Percentiles rank a stretch among this genome's conserved stretches.
phyloP scores from a whole-genome alignment of 2,113 vertebrate species.

The Limanda limanda region DNA sequence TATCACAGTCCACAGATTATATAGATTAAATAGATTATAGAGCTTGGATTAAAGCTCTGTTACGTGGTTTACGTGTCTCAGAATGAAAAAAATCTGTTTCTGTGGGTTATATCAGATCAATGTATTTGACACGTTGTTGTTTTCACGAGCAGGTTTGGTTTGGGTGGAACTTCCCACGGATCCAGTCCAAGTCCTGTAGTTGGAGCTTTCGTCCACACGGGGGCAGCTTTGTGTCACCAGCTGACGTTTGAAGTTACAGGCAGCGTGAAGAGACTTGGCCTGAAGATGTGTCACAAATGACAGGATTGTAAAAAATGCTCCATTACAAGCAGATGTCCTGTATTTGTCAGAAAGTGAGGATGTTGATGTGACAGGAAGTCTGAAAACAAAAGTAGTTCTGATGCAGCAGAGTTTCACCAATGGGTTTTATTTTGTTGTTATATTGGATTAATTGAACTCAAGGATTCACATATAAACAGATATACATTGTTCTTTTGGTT shows the following conservation, averaged over 20 bases:
- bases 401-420: too few relatives aligned
- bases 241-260: neutral
- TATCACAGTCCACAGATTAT: neutral
- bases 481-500: too few relatives aligned
- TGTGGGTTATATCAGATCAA: neutral
- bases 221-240: slow-evolving; percentile 46
- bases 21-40: neutral
- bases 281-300: too few relatives aligned
- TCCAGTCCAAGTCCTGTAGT: slow-evolving; percentile 30
- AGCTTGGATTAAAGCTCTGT: neutral
- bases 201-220: slow-evolving; percentile 43
- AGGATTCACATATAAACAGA: too few relatives aligned
- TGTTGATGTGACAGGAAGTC: too few relatives aligned
- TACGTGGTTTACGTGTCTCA: too few relatives aligned
- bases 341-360: too few relatives aligned
- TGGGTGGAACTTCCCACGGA: slow-evolving; percentile 25
- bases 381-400: too few relatives aligned
- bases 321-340: too few relatives aligned
- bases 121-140: neutral
- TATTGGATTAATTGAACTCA: too few relatives aligned
- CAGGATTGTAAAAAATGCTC: too few relatives aligned
- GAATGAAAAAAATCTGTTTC: neutral
- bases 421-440: too few relatives aligned
- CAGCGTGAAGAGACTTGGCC: neutral
- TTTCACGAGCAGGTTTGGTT: neutral